Evolutionary conservation across 2,797 vertebrate species (phyloP).

Genomic region (Amazona ochrocephala): DNA sequence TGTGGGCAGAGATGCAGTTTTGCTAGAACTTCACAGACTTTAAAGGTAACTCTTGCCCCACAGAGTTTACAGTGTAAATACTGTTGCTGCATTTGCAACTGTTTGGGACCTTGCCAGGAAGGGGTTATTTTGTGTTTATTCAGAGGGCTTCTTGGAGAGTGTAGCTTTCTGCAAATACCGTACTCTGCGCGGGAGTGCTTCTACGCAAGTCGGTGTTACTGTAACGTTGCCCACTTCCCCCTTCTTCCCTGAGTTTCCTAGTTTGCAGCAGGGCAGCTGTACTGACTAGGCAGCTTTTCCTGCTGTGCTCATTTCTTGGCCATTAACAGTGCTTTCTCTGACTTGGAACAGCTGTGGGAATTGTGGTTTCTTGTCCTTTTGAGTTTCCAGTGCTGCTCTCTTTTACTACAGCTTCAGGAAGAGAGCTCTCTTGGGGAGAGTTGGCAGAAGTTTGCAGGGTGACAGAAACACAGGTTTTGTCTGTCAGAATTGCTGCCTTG

Average conservation of each 20-base stretch:
- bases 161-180: background rate
- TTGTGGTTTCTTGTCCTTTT: background rate
- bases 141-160: background rate
- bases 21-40: background rate
- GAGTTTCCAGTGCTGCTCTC: background rate
- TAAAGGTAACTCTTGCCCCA: background rate
- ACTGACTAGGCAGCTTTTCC: background rate
- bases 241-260: background rate
- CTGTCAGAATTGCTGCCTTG: background rate
- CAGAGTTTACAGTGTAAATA: background rate
- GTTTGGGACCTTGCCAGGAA: background rate
- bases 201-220: background rate
- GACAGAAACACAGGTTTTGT: background rate
- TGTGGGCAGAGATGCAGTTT: background rate
- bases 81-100: background rate
- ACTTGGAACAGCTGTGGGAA: background rate
- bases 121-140: background rate
- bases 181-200: rapidly evolving
- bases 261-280: background rate
- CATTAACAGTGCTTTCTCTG: background rate
- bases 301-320: background rate
- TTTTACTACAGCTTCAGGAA: background rate
- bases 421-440: background rate
- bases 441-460: background rate
- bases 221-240: rapidly evolving